A percentile compares a stretch with the other conserved stretches of the same genome.
Conservation (phyloP, 2,888 invertebrate genomes). For the Heliconius erato region DNA sequence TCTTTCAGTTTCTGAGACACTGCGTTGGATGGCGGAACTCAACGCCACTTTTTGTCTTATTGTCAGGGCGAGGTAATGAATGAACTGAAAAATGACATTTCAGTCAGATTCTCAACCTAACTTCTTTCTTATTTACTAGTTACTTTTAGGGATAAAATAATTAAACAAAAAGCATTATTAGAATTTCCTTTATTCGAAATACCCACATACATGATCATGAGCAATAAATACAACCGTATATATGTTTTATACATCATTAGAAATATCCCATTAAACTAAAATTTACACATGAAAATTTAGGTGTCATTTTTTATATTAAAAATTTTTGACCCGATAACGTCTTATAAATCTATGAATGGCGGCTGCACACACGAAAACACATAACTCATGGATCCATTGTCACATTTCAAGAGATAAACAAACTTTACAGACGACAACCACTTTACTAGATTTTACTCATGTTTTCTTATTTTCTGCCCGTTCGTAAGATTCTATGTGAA, state of each 20-base stretch:
- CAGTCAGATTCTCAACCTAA: background rate
- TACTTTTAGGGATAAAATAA: background rate
- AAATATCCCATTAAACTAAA: background rate
- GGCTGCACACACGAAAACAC: too few relatives aligned
- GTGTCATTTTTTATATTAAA: background rate
- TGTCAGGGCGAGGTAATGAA: background rate
- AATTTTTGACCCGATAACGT: background rate
- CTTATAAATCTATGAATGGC: too few relatives aligned
- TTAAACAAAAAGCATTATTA: background rate
- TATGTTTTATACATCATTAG: background rate
- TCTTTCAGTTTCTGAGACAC: background rate
- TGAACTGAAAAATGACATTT: background rate
- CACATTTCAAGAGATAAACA: too few relatives aligned
- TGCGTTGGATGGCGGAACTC: background rate
- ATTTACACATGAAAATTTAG: background rate
- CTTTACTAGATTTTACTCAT: too few relatives aligned
- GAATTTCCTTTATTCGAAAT: slow-evolving; percentile 10
- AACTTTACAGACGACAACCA: too few relatives aligned
- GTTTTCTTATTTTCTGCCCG: too few relatives aligned
- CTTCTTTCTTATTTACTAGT: background rate
- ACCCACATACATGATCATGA: slow-evolving; percentile 11
- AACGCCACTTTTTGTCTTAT: background rate
- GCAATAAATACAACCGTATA: slow-evolving; percentile 21
- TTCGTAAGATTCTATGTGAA: background rate
- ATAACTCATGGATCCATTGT: too few relatives aligned